A percentile compares a stretch with the other conserved stretches of the same genome.
Evolutionary conservation across 2,797 vertebrate genomes (phyloP).

Genomic region (Agapornis canus): DNA sequence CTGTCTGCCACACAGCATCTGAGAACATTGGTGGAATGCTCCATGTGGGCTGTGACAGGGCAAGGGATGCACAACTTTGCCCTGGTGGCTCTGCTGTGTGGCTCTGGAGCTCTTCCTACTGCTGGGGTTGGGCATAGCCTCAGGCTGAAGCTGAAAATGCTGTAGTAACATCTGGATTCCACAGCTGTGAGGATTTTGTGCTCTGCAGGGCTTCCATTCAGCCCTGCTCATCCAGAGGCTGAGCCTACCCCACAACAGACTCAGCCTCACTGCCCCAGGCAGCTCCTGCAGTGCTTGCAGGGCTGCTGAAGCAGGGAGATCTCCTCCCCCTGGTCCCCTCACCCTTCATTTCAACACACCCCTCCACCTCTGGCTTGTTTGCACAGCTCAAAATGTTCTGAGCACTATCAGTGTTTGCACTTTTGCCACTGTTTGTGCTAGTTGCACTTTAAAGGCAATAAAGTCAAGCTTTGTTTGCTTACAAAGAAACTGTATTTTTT

Average conservation of each 20-base stretch:
- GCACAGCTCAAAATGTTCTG: constrained; percentile 37
- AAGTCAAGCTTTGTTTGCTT: constrained; percentile 46
- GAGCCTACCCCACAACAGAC: neutral
- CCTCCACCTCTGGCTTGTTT: constrained; percentile 32
- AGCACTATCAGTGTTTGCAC: constrained; percentile 61
- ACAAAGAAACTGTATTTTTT: neutral
- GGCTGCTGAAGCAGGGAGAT: neutral
- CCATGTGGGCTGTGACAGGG: neutral
- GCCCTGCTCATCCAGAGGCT: neutral
- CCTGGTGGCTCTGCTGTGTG: fast-evolving
- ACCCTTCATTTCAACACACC: constrained; percentile 43
- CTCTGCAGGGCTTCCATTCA: neutral
- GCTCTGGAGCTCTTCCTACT: neutral
- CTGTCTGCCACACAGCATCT: neutral
- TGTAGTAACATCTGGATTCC: neutral
- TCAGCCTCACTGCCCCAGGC: neutral
- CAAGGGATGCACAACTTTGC: fast-evolving
- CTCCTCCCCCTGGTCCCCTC: neutral
- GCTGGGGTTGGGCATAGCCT: neutral
- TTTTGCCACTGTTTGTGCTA: constrained; percentile 65
- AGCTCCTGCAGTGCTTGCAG: fast-evolving
- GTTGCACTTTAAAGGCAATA: constrained; percentile 57
- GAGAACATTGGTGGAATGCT: neutral
- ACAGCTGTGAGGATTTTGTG: fast-evolving
- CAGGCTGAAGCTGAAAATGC: neutral